These are phyloP conservation scores for Esox masquinongy DNA, from an alignment of 2,797 vertebrate genomes.

Conservation along the genomic window DNA sequence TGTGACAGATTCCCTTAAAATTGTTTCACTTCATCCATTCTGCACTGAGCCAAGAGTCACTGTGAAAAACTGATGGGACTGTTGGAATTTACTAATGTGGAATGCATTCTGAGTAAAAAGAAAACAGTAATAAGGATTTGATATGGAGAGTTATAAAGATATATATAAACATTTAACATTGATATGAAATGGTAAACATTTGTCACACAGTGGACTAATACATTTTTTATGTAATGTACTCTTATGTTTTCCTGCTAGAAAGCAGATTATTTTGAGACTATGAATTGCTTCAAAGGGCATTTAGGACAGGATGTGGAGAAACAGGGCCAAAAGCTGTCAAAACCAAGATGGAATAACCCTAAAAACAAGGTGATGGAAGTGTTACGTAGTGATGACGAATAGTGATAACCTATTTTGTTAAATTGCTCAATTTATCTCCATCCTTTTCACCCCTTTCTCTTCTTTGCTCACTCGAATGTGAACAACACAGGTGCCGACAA, in stretches of 20 bases:
- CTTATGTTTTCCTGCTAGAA: conserved; percentile 16
- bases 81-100: too few relatives aligned
- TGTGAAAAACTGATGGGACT: not conserved
- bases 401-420: not conserved
- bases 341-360: conserved; percentile 39
- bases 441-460: not conserved
- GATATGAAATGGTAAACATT: not conserved
- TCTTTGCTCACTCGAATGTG: not conserved
- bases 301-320: conserved; percentile 58
- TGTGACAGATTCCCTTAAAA: too few relatives aligned
- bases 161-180: not conserved
- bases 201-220: not conserved
- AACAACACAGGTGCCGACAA: conserved; percentile 47
- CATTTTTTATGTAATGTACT: not conserved
- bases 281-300: conserved; percentile 55
- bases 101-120: too few relatives aligned
- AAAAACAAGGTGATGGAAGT: conserved; percentile 42
- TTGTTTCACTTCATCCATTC: too few relatives aligned
- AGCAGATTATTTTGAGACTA: conserved; percentile 42
- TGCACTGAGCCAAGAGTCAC: not conserved
- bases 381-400: not conserved
- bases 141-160: too few relatives aligned
- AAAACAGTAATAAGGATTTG: too few relatives aligned
- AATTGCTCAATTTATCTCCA: not conserved
- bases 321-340: conserved; percentile 51